Evolutionary conservation across 2,888 invertebrate genomes (phyloP).

Genomic region (Ctenicera cuprea): DNA sequence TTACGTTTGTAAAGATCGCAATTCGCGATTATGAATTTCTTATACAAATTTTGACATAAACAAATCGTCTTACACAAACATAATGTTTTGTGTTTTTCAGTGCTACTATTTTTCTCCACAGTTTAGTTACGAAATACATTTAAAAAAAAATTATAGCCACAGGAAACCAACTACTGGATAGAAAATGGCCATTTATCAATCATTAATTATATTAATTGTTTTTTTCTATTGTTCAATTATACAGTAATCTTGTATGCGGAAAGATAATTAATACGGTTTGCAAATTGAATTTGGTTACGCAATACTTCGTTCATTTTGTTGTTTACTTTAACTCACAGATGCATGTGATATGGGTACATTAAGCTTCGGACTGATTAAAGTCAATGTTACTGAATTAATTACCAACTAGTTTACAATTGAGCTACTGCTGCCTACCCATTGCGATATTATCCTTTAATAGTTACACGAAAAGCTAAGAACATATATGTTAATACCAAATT

Average conservation of each 20-base stretch:
- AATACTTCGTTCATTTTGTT: constrained; percentile 1
- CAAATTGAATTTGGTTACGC: constrained; percentile 15
- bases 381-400: constrained; percentile 15
- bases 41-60: constrained; percentile 9
- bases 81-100: not conserved
- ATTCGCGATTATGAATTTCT: not conserved
- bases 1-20: not conserved
- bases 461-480: no score
- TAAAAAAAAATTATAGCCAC: constrained; percentile 7
- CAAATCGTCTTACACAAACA: constrained; percentile 2
- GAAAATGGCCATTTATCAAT: constrained; percentile 10
- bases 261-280: constrained; percentile 8
- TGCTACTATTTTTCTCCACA: not conserved
- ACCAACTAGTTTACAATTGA: not conserved
- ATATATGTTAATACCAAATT: no score
- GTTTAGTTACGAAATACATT: not conserved
- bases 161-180: constrained; percentile 17
- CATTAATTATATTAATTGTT: constrained; percentile 22
- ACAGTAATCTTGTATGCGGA: not conserved
- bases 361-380: not conserved
- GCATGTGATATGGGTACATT: not conserved
- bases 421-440: no score
- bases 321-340: constrained; percentile 11
- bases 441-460: no score
- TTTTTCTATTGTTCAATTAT: constrained; percentile 5